phyloP scores from a whole-genome alignment of 2,888 invertebrate species.

The Rhingia rostrata region DNA sequence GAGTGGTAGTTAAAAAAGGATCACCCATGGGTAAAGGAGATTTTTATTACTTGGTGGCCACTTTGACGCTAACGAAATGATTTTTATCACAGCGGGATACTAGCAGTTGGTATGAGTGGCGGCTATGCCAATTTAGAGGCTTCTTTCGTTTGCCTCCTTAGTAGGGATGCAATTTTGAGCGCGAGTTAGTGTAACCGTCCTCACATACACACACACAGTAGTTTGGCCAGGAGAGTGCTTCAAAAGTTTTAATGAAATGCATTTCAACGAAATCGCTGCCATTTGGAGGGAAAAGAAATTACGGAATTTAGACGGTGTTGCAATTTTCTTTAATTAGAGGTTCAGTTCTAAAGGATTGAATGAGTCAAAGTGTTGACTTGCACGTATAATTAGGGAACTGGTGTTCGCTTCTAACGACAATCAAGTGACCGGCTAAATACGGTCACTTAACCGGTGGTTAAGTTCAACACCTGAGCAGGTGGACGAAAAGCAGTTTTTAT shows the following conservation, averaged over 20 bases:
- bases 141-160: background rate
- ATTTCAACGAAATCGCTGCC: constrained; percentile 34
- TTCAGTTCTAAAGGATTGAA: background rate
- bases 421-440: no score
- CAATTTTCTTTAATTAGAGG: constrained; percentile 21
- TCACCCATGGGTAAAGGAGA: constrained; percentile 37
- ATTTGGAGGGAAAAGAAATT: constrained; percentile 1
- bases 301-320: background rate
- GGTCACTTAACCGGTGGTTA: no score
- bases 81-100: constrained; percentile 40
- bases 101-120: background rate
- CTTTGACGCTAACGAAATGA: constrained; percentile 67
- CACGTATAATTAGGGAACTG: background rate
- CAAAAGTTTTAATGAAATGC: constrained; percentile 55
- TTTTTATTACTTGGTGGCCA: constrained; percentile 64
- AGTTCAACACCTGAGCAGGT: no score
- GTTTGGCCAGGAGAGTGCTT: constrained; percentile 12
- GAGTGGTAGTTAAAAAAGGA: constrained; percentile 19
- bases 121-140: constrained; percentile 3
- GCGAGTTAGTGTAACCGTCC: constrained; percentile 7
- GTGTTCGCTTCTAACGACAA: no score
- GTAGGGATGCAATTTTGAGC: constrained; percentile 14
- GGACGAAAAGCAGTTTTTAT: no score
- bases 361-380: background rate
- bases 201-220: constrained; percentile 6